Conservation (phyloP, 2,797 vertebrate species). For the Taeniopygia guttata region DNA sequence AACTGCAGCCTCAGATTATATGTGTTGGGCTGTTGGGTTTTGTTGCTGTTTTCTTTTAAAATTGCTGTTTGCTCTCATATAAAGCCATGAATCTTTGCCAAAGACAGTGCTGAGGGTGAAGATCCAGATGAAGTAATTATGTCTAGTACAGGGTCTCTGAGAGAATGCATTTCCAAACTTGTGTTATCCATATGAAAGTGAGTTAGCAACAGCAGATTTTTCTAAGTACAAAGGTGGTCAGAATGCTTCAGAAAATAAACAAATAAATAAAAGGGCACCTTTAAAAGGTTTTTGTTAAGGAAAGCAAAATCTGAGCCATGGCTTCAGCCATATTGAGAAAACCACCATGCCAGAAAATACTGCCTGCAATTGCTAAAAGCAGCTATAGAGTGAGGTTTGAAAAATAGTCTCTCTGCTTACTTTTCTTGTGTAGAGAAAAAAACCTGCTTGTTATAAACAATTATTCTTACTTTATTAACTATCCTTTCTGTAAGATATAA, state of each 20-base stretch:
- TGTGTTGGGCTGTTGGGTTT: not conserved
- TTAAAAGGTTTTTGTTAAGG: not conserved
- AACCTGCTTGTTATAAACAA: not conserved
- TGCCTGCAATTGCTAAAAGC: not conserved
- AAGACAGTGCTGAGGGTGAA: not conserved
- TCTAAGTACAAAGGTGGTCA: not conserved
- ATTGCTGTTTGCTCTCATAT: not conserved
- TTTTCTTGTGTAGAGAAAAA: not conserved
- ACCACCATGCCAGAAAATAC: not conserved
- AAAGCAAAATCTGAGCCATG: not conserved
- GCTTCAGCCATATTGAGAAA: not conserved
- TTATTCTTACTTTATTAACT: not conserved
- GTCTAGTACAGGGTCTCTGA: not conserved
- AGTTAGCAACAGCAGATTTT: not conserved
- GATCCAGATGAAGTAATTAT: not conserved
- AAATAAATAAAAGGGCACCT: not conserved
- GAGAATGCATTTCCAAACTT: not conserved
- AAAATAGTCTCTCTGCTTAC: not conserved
- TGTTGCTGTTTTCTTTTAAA: slow-evolving; percentile 4
- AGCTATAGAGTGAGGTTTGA: not conserved
- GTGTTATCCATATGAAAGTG: not conserved
- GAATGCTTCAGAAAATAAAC: not conserved
- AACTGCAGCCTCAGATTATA: not conserved
- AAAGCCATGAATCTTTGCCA: not conserved
- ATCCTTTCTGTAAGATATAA: not conserved